A percentile compares a stretch with the other conserved stretches of the same genome.
Conservation (phyloP, 1,140 invertebrate genomes). For the Papilio helenus region DNA sequence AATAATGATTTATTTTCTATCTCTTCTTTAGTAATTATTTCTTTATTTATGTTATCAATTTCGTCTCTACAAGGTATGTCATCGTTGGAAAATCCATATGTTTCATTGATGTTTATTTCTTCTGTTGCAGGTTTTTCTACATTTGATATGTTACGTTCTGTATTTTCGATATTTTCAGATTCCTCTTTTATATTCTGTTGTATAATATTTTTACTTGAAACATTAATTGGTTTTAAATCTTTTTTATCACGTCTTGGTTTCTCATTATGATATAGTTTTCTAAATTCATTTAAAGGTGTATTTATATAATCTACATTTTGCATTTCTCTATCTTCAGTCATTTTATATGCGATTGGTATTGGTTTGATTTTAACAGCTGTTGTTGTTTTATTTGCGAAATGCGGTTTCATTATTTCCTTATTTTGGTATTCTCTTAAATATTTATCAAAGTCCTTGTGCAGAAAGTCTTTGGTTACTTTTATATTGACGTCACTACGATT, state of each 20-base stretch:
- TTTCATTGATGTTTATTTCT: slow-evolving; percentile 57
- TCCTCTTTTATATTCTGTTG: neutral
- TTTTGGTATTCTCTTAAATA: slow-evolving; percentile 63
- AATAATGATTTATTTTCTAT: slow-evolving; percentile 45
- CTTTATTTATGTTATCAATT: slow-evolving; percentile 18
- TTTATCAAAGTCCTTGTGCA: slow-evolving; percentile 61
- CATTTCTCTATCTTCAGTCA: slow-evolving; percentile 38
- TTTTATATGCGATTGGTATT: slow-evolving; percentile 48
- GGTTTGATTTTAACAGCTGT: slow-evolving; percentile 49
- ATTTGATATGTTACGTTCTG: slow-evolving; percentile 2
- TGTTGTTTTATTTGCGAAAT: slow-evolving; percentile 55
- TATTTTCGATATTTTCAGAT: slow-evolving; percentile 5
- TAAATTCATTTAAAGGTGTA: slow-evolving; percentile 67
- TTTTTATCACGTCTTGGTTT: slow-evolving; percentile 37
- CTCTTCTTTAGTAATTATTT: slow-evolving; percentile 33
- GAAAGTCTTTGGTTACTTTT: slow-evolving; percentile 42
- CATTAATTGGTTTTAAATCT: slow-evolving; percentile 5
- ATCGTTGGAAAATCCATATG: slow-evolving; percentile 33
- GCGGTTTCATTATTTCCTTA: slow-evolving; percentile 47
- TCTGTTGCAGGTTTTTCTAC: slow-evolving; percentile 17
- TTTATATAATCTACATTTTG: slow-evolving; percentile 60
- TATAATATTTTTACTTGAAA: slow-evolving; percentile 23
- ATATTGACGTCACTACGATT: slow-evolving; percentile 15
- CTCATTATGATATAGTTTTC: slow-evolving; percentile 64
- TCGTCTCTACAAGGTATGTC: slow-evolving; percentile 35